Evolutionary conservation across 2,113 vertebrate species (phyloP).

Genomic region (Mungos mungo): DNA sequence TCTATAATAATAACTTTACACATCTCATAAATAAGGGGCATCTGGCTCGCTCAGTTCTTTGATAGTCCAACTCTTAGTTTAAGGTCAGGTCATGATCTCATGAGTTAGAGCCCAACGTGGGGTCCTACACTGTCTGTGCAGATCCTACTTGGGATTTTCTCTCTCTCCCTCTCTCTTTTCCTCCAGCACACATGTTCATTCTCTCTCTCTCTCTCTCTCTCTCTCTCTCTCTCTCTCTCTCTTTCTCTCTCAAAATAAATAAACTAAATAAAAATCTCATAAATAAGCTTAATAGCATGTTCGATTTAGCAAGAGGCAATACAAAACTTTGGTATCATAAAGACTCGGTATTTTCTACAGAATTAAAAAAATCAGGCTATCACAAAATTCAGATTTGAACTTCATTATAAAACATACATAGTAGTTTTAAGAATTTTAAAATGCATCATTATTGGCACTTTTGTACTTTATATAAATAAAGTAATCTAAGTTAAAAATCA

Average conservation of each 20-base stretch:
- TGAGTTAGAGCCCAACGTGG: too few relatives aligned
- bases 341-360: neutral
- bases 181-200: too few relatives aligned
- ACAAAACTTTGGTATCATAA: neutral
- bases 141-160: too few relatives aligned
- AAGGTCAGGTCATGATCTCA: too few relatives aligned
- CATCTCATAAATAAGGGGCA: neutral
- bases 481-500: neutral
- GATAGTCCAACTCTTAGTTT: too few relatives aligned
- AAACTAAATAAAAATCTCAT: neutral
- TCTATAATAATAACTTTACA: neutral
- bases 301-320: neutral
- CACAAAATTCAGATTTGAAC: slow-evolving; percentile 16
- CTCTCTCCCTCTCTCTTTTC: too few relatives aligned
- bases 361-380: neutral
- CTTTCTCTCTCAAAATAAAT: too few relatives aligned
- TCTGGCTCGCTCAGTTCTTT: too few relatives aligned
- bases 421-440: neutral
- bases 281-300: neutral
- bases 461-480: neutral
- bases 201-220: too few relatives aligned
- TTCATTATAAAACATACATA: neutral
- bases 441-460: neutral
- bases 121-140: too few relatives aligned
- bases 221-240: too few relatives aligned